Evolutionary conservation across 2,888 invertebrate genomes (phyloP).

Genomic region (Drosophila atripex): DNA sequence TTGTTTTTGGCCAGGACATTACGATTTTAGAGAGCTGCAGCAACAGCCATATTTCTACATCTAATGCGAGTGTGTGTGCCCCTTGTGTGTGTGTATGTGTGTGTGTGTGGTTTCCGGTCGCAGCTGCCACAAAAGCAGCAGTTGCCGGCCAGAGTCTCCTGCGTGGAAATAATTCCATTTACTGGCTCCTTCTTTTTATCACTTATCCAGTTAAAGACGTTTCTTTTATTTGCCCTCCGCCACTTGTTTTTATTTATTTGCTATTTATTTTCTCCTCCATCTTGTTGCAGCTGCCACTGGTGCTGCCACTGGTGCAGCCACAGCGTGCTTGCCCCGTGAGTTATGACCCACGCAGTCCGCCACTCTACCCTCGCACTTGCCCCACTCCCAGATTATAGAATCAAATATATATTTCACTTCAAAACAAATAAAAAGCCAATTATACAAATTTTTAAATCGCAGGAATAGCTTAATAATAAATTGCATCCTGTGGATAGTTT

Average conservation of each 20-base stretch:
- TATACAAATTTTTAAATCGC: no score
- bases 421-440: no score
- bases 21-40: constrained; percentile 15
- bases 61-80: constrained; percentile 24
- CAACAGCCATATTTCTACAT: constrained; percentile 5
- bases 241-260: constrained; percentile 26
- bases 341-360: constrained; percentile 24
- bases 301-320: background rate
- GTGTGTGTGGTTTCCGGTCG: constrained; percentile 44
- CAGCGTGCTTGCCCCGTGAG: constrained; percentile 17
- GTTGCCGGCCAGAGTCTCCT: constrained; percentile 14
- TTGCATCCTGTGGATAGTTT: no score
- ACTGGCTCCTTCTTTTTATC: constrained; percentile 58
- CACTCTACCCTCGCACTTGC: background rate
- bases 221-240: constrained; percentile 50
- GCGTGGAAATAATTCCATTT: constrained; percentile 64
- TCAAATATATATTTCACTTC: background rate
- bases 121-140: background rate
- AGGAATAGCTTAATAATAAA: no score
- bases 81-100: background rate
- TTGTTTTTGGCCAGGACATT: constrained; percentile 30
- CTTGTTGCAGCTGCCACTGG: constrained; percentile 35
- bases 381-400: background rate
- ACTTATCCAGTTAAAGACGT: constrained; percentile 69
- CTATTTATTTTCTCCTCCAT: constrained; percentile 36